phyloP scores from a whole-genome alignment of 2,888 invertebrate genomes.

The Micoletzkya japonica region DNA sequence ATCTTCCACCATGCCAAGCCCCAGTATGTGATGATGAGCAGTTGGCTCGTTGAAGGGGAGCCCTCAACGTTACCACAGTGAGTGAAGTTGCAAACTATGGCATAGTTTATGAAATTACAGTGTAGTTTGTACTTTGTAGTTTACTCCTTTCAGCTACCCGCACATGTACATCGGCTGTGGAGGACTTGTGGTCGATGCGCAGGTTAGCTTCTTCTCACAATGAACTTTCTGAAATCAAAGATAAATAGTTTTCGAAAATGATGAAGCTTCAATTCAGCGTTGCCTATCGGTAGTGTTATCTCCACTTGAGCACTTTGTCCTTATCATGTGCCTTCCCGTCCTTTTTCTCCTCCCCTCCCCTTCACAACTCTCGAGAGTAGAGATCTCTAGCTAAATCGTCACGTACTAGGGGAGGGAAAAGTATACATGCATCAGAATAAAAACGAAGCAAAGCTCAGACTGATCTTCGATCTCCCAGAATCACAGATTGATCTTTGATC shows the following conservation, averaged over 20 bases:
- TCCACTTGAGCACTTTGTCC: no score
- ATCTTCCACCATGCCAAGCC: slow-evolving; percentile 84
- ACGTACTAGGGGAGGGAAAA: no score
- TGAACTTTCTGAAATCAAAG: no score
- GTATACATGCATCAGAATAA: no score
- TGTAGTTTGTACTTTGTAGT: background rate
- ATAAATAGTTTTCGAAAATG: no score
- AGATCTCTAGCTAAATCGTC: no score
- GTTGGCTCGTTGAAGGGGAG: slow-evolving; percentile 76
- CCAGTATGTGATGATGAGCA: slow-evolving; percentile 79
- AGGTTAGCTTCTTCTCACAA: background rate
- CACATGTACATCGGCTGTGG: slow-evolving; percentile 84
- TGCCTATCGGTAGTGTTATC: no score
- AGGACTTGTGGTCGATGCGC: slow-evolving; percentile 77
- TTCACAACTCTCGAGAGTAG: no score
- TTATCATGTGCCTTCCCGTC: no score
- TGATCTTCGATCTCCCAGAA: background rate
- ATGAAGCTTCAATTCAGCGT: no score
- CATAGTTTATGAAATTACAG: background rate
- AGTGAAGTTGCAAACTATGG: background rate
- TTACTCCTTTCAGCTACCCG: slow-evolving; percentile 67
- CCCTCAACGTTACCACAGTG: slow-evolving; percentile 37
- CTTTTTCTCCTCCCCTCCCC: no score
- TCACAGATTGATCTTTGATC: background rate
- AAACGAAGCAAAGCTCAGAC: background rate